Evolutionary conservation across 2,113 vertebrate species (phyloP).

Genomic region (Boleophthalmus pectinirostris): DNA sequence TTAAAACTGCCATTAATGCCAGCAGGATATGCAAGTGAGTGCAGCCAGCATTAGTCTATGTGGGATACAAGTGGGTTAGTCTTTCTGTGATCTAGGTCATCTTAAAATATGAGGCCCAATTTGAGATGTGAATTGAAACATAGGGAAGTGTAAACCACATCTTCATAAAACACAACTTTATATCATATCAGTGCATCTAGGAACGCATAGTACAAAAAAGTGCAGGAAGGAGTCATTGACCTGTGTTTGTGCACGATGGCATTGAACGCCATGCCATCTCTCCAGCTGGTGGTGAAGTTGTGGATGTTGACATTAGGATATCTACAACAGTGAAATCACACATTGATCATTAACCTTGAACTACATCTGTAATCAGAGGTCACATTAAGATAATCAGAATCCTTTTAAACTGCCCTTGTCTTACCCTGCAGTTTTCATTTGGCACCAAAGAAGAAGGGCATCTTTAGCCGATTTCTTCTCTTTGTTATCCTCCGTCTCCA

Average conservation of each 20-base stretch:
- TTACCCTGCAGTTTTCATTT: conserved; percentile 96
- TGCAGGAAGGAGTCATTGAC: conserved; percentile 69
- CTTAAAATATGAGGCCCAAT: conserved; percentile 17
- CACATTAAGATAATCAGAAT: not conserved
- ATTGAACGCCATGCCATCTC: conserved; percentile 92
- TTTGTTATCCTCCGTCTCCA: conserved; percentile 92
- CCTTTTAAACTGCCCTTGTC: conserved; percentile 53
- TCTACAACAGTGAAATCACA: conserved; percentile 69
- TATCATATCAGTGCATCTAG: conserved; percentile 6
- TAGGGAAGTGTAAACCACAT: conserved; percentile 6
- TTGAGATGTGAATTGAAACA: not conserved
- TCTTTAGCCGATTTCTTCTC: conserved; percentile 96
- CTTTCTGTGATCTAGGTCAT: conserved; percentile 75
- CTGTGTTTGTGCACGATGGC: conserved; percentile 96
- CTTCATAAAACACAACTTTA: not conserved
- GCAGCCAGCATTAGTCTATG: conserved; percentile 19
- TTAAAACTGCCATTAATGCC: conserved; percentile 1
- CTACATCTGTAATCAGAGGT: not conserved
- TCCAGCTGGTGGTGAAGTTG: conserved; percentile 96
- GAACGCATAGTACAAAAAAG: conserved; percentile 9
- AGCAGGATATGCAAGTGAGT: conserved; percentile 59
- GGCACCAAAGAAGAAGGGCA: conserved; percentile 92
- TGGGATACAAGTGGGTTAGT: conserved; percentile 58
- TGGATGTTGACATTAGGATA: conserved; percentile 94
- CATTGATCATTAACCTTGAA: conserved; percentile 55